Evolutionary conservation across 2,888 invertebrate genomes (phyloP), one percentile per base, ranked within the genome.

Genomic region (Ormyrus pomaceus): DNA sequence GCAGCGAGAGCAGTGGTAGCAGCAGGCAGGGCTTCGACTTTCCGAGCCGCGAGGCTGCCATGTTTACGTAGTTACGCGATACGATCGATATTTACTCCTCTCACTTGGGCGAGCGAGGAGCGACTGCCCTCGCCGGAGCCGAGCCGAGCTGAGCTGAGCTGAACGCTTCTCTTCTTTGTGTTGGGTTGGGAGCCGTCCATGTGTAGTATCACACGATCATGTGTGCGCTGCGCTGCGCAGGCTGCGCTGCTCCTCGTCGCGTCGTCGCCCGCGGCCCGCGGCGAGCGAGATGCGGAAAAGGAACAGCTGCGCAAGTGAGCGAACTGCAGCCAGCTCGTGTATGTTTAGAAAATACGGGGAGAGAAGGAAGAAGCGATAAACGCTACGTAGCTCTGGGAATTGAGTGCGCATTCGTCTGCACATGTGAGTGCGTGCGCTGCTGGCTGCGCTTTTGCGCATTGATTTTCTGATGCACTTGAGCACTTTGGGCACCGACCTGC

Each of bases 21-120:
- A 72, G 64, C 45, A 69, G 62, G 46, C 58, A 55, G 10, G 45
- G 56, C 55, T 55, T 55, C 19, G 59, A 11, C 10, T 53, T 62
- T 50, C 48, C 66, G 13, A 70, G 48, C 34, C 73, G 74, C 59
- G 70, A 75, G 73, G 65, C 81, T 81, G 77, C 81, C 81, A 81
- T 80, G 34, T 65, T 59, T 58, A 10, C 11, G 1, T 10, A 34
- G 46, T n/a, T 9, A 46, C 4, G 45, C 6, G 48, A 50, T 19
- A 46, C 9, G 48, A 13, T 19, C 45, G 11, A 19, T 45, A n/a
- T 61, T 6, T 71, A 61, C 6, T n/a, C 75, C 80, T 75, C 80
- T 80, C 61, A 69, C 75, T 76, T 62, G n/a, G 62, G 55, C 61
- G 59, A 61, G 11, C 71, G 58, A 59, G 64, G 53, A 53, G 62